Evolutionary conservation across 2,797 vertebrate species (phyloP), one percentile per base, ranked within the genome.

Genomic region (Lutjanus argentimaculatus): DNA sequence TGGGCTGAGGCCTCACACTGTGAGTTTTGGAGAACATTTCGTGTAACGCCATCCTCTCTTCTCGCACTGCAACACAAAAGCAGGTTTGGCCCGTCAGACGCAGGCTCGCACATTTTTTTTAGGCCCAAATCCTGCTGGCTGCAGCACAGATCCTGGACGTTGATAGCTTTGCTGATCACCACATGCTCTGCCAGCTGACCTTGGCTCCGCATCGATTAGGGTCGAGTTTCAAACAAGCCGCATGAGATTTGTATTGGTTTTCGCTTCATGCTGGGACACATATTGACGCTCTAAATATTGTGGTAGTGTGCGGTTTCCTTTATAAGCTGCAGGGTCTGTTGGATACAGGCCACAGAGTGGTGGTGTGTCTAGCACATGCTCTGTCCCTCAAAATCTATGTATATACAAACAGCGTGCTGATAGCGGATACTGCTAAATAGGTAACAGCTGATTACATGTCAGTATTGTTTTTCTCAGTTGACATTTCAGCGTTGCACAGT

Each of bases 231-330:
- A 86, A 83, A 80, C 80, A 40, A 68, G 64, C 40, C 6, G 17
- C 49, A 62, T 87, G 73, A 80, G 80, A 64, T 90, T 57, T 62
- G 45, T 84, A 88, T 91, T 82, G 81, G 64, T 70, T 93, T 92
- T 88, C 1, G 6, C 48, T 90, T 88, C 75, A 70, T 81, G 77
- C 75, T 70, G 83, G 84, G 77, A 70, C 58, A 25, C 67, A 83
- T 89, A 89, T 87, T 66, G 79, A 87, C 16, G 17, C 15, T 74
- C 13, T 72, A 73, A 64, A 73, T 79, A 64, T 76, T 72, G 64
- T 79, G 63, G 30, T 67, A 43, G 62, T 79, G 51, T 72, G 67
- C 73, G 2, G 21, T 85, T 85, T 84, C 77, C 7, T 15, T 70
- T 75, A 40, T 2, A 43, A 19, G 58, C 62, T 62, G n/a, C 48